Percentiles rank a stretch among this genome's conserved stretches.
These are phyloP conservation scores for Psittacara wagleri DNA, from an alignment of 2,113 vertebrate genomes.

Conservation along the genomic window DNA sequence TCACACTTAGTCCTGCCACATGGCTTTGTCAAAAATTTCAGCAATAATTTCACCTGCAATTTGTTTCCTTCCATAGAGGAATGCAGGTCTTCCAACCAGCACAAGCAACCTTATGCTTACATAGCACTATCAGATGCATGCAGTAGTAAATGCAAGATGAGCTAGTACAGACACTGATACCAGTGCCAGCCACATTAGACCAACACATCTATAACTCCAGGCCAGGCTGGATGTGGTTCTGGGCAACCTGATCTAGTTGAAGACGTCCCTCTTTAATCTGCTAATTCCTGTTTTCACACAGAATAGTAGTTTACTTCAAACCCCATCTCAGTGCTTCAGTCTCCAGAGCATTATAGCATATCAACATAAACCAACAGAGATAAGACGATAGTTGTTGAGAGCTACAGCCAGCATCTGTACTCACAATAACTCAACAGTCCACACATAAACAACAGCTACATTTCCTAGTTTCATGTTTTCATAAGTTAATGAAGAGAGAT, in stretches of 20 bases:
- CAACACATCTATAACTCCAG: neutral
- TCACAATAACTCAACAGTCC: neutral
- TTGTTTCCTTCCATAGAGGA: neutral
- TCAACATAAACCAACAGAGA: neutral
- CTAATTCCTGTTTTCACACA: neutral
- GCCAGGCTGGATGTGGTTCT: neutral
- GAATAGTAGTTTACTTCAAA: neutral
- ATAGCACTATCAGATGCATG: fast-evolving
- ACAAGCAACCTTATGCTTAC: neutral
- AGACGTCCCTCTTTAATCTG: neutral
- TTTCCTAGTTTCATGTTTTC: conserved; percentile 7
- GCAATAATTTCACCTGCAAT: neutral
- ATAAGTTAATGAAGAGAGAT: neutral
- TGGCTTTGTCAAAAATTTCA: neutral
- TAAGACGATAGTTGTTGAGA: neutral
- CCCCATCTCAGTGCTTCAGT: neutral
- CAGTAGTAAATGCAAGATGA: fast-evolving
- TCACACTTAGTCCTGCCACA: neutral
- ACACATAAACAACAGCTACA: neutral
- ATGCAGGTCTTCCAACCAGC: neutral
- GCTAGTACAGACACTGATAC: neutral
- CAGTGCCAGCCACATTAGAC: neutral
- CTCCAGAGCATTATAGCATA: fast-evolving
- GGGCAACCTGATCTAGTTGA: neutral
- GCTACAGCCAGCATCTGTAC: neutral